These are phyloP conservation scores for Lytechinus pictus DNA, from an alignment of 35 echinoderm and acorn worm genomes.

Conservation along the genomic window DNA sequence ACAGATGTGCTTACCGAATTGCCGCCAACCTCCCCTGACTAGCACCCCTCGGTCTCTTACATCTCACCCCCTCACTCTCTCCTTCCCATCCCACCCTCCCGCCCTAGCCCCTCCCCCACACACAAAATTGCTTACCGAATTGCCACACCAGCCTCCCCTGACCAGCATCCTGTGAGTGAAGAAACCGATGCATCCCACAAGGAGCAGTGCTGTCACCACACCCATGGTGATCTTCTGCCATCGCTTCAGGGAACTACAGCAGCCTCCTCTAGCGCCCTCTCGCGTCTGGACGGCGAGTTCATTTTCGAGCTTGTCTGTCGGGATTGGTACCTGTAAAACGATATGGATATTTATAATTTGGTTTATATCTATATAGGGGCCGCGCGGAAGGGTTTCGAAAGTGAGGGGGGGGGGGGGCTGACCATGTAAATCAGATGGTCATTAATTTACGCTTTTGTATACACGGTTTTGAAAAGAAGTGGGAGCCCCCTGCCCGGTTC, in stretches of 20 bases:
- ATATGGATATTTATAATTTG: background rate
- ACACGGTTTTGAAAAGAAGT: too few species aligned
- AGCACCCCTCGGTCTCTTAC: too few species aligned
- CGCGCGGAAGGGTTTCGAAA: too few species aligned
- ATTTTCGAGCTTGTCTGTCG: background rate
- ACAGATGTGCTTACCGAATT: too few species aligned
- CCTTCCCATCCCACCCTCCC: background rate
- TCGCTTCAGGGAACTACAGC: background rate
- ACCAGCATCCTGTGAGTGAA: background rate
- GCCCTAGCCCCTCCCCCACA: too few species aligned
- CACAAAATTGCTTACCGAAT: background rate
- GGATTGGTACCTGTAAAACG: background rate
- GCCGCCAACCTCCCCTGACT: too few species aligned
- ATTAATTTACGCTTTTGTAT: too few species aligned
- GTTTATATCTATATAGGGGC: too few species aligned
- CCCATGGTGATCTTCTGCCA: background rate
- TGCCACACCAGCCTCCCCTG: background rate
- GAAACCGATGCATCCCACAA: background rate
- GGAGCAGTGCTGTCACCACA: background rate
- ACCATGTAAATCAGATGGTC: too few species aligned
- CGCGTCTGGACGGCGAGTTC: background rate
- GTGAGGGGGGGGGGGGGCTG: too few species aligned
- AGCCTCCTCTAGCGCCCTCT: background rate
- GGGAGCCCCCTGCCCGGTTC: too few species aligned
- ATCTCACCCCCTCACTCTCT: background rate